These are phyloP conservation scores for Strigamia crassipes DNA, from an alignment of 2,888 invertebrate genomes.

Conservation along the genomic window DNA sequence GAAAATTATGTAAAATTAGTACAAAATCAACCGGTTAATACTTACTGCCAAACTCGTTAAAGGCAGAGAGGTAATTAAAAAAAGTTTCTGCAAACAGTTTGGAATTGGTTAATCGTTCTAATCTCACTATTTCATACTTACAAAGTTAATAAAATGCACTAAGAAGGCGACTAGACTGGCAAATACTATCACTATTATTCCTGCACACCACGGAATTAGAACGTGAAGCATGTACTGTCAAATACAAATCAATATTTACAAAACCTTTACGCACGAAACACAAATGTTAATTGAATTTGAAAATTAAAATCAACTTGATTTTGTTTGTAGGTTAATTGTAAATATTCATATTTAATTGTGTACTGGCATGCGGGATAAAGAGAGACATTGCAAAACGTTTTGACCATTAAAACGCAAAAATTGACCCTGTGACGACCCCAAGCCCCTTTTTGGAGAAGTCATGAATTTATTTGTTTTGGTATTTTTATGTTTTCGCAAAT, in stretches of 20 bases:
- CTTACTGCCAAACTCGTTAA: conserved; percentile 23
- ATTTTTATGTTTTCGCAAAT: no score
- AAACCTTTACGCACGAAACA: neutral
- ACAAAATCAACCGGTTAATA: neutral
- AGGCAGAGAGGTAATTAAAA: conserved; percentile 29
- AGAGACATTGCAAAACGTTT: no score
- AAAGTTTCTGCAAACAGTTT: neutral
- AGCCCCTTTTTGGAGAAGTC: no score
- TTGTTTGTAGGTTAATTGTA: no score
- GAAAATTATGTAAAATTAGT: neutral
- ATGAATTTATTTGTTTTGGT: no score
- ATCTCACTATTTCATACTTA: neutral
- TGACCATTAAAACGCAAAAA: no score
- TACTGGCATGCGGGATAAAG: no score
- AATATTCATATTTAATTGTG: no score
- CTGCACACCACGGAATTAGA: neutral
- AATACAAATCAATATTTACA: neutral
- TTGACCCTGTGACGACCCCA: no score
- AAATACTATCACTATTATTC: conserved; percentile 2
- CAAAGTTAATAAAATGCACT: conserved; percentile 27
- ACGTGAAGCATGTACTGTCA: conserved; percentile 13
- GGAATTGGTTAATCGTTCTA: neutral
- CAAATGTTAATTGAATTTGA: no score
- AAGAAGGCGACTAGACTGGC: conserved; percentile 7
- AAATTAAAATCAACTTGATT: no score